Percentiles rank a stretch among this genome's conserved stretches.
Evolutionary conservation across 2,888 invertebrate genomes (phyloP).

Genomic region (Caenorhabditis imperialis): DNA sequence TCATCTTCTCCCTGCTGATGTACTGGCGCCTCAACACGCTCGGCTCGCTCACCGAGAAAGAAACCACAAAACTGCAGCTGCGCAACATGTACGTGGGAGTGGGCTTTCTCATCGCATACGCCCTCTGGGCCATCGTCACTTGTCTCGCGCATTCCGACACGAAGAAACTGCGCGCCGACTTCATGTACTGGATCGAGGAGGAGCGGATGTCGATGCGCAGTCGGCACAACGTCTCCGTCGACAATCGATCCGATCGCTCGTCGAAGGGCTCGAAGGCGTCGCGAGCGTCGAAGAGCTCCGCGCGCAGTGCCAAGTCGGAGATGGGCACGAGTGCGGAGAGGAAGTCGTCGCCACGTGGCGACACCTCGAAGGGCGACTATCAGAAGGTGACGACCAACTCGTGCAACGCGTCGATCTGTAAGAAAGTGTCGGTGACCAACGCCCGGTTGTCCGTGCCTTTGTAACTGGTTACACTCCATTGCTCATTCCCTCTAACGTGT

Average conservation of each 20-base stretch:
- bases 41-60: slow-evolving; percentile 57
- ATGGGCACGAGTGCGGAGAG: slow-evolving; percentile 30
- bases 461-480: background rate
- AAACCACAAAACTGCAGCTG: slow-evolving; percentile 60
- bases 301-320: slow-evolving; percentile 59
- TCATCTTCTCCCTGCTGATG: slow-evolving; percentile 56
- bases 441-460: slow-evolving; percentile 63
- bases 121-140: slow-evolving; percentile 62
- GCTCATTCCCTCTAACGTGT: background rate
- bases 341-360: slow-evolving; percentile 13
- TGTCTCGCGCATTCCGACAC: slow-evolving; percentile 62
- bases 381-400: slow-evolving; percentile 49
- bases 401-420: slow-evolving; percentile 49
- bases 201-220: slow-evolving; percentile 66
- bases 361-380: slow-evolving; percentile 33
- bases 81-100: slow-evolving; percentile 65
- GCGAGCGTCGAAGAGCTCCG: slow-evolving; percentile 55
- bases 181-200: slow-evolving; percentile 74
- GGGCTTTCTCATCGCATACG: slow-evolving; percentile 63
- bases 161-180: slow-evolving; percentile 66
- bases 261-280: slow-evolving; percentile 64
- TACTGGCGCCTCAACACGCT: slow-evolving; percentile 58
- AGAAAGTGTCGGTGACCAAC: slow-evolving; percentile 55
- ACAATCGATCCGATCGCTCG: slow-evolving; percentile 62
- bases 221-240: slow-evolving; percentile 61